Percentiles rank a stretch among this genome's conserved stretches.
Conservation (phyloP, 64 coral and sea anemone species). For the Acropora yongei region DNA sequence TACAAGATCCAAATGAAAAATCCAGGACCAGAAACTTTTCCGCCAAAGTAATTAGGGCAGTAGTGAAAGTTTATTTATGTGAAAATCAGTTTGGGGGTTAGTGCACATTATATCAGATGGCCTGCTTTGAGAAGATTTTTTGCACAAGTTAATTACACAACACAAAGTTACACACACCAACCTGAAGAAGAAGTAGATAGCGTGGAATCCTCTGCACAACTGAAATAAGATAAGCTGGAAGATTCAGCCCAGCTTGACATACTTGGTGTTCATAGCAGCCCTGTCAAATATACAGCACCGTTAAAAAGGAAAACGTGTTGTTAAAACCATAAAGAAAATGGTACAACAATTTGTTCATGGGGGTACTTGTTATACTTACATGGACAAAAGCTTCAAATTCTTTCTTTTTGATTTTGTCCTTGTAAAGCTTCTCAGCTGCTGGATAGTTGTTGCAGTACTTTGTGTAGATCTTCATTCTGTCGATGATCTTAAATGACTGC, state of each 20-base stretch:
- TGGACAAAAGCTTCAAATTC: constrained; percentile 95
- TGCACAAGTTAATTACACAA: too few species aligned
- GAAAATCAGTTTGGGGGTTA: too few species aligned
- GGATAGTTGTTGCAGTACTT: constrained; percentile 94
- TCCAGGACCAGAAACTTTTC: too few species aligned
- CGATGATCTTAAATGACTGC: constrained; percentile 63
- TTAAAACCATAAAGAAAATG: too few species aligned
- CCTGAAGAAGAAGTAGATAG: constrained; percentile 90
- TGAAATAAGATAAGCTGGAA: constrained; percentile 87
- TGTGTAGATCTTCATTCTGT: constrained; percentile 85
- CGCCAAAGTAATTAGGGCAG: too few species aligned
- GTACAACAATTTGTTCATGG: too few species aligned
- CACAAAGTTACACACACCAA: background rate
- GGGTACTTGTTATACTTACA: constrained; percentile 40
- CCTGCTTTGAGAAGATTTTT: too few species aligned
- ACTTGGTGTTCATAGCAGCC: constrained; percentile 77
- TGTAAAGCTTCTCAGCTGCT: constrained; percentile 75
- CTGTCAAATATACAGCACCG: constrained; percentile 7
- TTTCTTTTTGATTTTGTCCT: constrained; percentile 80
- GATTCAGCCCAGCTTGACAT: constrained; percentile 88
- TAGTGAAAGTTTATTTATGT: too few species aligned
- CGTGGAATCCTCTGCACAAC: constrained; percentile 97
- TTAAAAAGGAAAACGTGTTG: background rate
- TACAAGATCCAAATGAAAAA: too few species aligned
- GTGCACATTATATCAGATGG: too few species aligned